Evolutionary conservation across 2,797 vertebrate genomes (phyloP).

Genomic region (Chaetodon trifasciatus): DNA sequence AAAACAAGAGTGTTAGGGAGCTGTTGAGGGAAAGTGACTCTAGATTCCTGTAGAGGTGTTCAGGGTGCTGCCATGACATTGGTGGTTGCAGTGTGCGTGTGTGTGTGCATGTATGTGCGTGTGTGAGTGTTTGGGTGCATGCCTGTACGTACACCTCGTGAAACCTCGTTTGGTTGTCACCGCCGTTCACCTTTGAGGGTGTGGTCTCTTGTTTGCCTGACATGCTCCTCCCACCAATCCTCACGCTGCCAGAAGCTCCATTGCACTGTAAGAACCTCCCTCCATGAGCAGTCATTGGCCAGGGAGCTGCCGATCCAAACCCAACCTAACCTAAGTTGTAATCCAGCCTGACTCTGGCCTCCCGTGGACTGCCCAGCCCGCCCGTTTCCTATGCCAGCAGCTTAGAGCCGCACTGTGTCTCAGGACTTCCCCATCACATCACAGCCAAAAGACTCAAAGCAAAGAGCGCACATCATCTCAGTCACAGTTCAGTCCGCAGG

Average conservation of each 20-base stretch:
- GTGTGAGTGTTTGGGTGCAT: constrained; percentile 29
- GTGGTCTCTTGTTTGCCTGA: constrained; percentile 69
- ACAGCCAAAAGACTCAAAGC: constrained; percentile 81
- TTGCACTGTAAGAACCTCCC: constrained; percentile 86
- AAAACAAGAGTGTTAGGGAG: constrained; percentile 61
- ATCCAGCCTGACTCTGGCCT: constrained; percentile 90
- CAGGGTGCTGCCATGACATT: constrained; percentile 80
- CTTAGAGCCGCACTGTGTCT: constrained; percentile 90
- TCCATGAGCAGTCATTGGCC: constrained; percentile 82
- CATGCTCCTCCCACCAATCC: constrained; percentile 72
- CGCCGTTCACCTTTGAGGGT: constrained; percentile 60
- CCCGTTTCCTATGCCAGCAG: constrained; percentile 89
- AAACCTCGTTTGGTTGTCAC: constrained; percentile 67
- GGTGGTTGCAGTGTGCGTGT: constrained; percentile 50
- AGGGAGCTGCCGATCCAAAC: constrained; percentile 83
- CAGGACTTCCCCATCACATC: constrained; percentile 87
- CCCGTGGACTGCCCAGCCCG: constrained; percentile 82
- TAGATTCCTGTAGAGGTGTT: constrained; percentile 77
- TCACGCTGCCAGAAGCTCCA: constrained; percentile 85
- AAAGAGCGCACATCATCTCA: constrained; percentile 73
- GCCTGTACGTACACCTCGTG: constrained; percentile 56
- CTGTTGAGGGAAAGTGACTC: constrained; percentile 68
- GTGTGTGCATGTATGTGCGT: constrained; percentile 39
- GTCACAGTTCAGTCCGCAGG: constrained; percentile 73
- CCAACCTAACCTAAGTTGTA: constrained; percentile 80